A percentile compares a stretch with the other conserved stretches of the same genome.
Evolutionary conservation across 2,888 invertebrate species (phyloP).

Genomic region (Drosophila barbarae): DNA sequence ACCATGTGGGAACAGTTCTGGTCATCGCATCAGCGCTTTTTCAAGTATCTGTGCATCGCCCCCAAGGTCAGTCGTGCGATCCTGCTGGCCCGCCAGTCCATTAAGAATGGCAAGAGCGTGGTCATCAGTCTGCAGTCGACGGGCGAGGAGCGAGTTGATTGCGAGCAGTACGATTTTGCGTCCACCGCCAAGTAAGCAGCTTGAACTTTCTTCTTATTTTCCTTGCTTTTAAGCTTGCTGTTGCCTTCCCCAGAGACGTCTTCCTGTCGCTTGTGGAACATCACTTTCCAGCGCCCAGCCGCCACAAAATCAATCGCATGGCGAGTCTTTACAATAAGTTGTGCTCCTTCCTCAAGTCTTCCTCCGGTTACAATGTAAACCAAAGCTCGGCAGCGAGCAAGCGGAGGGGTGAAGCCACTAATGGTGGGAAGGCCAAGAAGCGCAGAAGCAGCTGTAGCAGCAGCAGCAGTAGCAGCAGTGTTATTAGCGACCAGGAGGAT

Average conservation of each 20-base stretch:
- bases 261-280: conserved; percentile 98
- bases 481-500: not conserved
- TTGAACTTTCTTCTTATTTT: not conserved
- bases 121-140: conserved; percentile 99
- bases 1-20: conserved; percentile 99
- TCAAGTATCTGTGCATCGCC: conserved; percentile 99
- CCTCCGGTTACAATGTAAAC: conserved; percentile 7
- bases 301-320: conserved; percentile 88
- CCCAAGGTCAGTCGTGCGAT: conserved; percentile 94
- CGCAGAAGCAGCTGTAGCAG: not conserved
- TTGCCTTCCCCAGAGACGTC: conserved; percentile 87
- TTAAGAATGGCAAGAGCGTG: conserved; percentile 97
- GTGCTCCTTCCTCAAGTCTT: conserved; percentile 3
- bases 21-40: conserved; percentile 99
- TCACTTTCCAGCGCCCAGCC: conserved; percentile 98
- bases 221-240: not conserved
- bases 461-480: not conserved
- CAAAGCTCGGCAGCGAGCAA: conserved; percentile 50
- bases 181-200: conserved; percentile 89
- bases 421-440: not conserved
- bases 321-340: conserved; percentile 83
- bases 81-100: conserved; percentile 89
- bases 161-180: conserved; percentile 96
- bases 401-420: conserved; percentile 57
- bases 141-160: conserved; percentile 96